Evolutionary conservation across 2,113 vertebrate species (phyloP), one percentile per base, ranked within the genome.

Genomic region (Cochlearius cochlearius): DNA sequence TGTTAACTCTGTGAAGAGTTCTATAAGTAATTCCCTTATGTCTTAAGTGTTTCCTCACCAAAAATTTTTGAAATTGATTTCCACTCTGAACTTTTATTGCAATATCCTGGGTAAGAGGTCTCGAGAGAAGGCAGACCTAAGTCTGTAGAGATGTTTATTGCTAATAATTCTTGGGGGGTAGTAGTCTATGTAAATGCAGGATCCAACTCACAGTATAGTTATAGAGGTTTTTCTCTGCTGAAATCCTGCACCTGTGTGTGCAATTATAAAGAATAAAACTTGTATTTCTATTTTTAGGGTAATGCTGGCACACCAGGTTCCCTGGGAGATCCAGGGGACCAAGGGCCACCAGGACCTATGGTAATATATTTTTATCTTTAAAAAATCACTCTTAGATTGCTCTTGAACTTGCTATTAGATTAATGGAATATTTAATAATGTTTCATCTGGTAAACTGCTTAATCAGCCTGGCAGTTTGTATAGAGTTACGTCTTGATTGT

Each of bases 281-380:
- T 81, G 36, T 58, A 23, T 95, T 94, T 93, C 86, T 80, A 11
- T 91, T 97, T 98, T 96, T 95, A 99, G 99, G 99, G 98, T 10
- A 98, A 98, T 97, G 84, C 98, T 43, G 99, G 99, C 27, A 50
- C 15, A 34, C 15, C 97, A 34, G 99, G 99, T 88, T 75, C 84
- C 9, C 9, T 52, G 3, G 99, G 99, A 82, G 63, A 69, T 49
- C 60, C 95, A 39, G 99, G 99, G 86, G 98, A 97, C 3, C 86
- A 30, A 13, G 99, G 99, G 50, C 82, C 90, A 78, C 19, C 97
- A 58, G 99, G 99, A 97, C 97, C 97, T 93, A 97, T 39, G 98
- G 99, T 99, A 98, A 97, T 26, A 6, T 47, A 21, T 26, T 52
- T 88, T 64, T 62, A 4, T 67, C 84, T 39, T 23, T 4, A 9